Conservation (phyloP, 1,140 invertebrate genomes). For the Bilobella aurantiaca region DNA sequence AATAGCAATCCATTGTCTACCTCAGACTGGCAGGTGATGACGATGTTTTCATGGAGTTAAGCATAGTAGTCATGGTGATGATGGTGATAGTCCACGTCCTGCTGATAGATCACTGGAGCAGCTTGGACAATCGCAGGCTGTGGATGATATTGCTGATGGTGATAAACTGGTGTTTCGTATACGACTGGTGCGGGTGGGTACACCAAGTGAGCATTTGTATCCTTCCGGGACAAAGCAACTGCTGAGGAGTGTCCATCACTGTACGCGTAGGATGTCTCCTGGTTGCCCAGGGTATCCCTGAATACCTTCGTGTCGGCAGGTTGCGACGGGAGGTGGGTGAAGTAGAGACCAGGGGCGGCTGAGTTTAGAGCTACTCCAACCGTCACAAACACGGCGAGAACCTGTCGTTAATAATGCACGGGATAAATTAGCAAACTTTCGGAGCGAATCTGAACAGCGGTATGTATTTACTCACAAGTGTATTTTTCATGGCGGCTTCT, state of each 20-base stretch:
- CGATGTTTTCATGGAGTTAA: too few species aligned
- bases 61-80: too few species aligned
- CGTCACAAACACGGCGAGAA: background rate
- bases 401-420: background rate
- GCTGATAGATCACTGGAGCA: too few species aligned
- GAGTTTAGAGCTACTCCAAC: background rate
- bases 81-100: too few species aligned
- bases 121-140: background rate
- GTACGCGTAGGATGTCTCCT: conserved; percentile 31
- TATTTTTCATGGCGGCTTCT: too few species aligned
- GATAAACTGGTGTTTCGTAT: background rate
- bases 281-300: conserved; percentile 30
- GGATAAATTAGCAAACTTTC: too few species aligned
- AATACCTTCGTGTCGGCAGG: conserved; percentile 21
- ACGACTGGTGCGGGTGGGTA: conserved; percentile 16
- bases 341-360: conserved; percentile 2
- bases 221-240: conserved; percentile 27
- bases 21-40: too few species aligned
- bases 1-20: too few species aligned
- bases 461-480: too few species aligned
- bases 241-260: conserved; percentile 30
- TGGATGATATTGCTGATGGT: background rate
- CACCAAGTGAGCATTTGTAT: background rate
- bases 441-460: too few species aligned
- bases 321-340: conserved; percentile 10